phyloP scores from a whole-genome alignment of 2,113 vertebrate genomes.

The Chionomys nivalis region DNA sequence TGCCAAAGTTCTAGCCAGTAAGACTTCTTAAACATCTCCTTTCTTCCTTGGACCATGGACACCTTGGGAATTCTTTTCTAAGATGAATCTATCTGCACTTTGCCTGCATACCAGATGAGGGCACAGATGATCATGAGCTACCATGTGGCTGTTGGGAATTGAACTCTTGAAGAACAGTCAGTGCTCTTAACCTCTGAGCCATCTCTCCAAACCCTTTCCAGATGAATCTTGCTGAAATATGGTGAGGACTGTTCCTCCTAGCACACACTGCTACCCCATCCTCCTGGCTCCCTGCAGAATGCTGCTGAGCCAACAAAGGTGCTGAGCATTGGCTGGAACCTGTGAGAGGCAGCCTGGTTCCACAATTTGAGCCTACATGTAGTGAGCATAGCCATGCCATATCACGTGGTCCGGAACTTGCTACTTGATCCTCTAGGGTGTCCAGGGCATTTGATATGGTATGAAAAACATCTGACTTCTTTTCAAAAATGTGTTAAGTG shows the following conservation, averaged over 20 bases:
- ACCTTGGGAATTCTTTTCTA: not conserved
- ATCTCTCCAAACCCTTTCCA: not conserved
- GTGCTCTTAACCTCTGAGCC: too few species aligned
- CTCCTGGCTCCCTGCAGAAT: not conserved
- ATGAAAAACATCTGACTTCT: not conserved
- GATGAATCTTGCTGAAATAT: not conserved
- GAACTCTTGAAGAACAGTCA: too few species aligned
- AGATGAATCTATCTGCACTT: not conserved
- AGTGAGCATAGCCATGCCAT: not conserved
- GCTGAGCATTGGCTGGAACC: not conserved
- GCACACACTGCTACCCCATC: not conserved
- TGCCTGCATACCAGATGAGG: too few species aligned
- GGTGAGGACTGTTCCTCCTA: not conserved
- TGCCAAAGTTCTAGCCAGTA: not conserved
- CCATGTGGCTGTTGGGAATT: too few species aligned
- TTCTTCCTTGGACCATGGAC: not conserved
- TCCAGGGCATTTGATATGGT: not conserved
- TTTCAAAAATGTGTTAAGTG: not conserved
- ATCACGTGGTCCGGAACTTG: not conserved
- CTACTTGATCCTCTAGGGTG: not conserved
- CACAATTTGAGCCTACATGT: not conserved
- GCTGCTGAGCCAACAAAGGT: not conserved
- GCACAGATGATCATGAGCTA: too few species aligned
- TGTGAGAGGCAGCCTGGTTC: not conserved
- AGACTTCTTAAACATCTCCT: not conserved